Evolutionary conservation across 64 coral and sea anemone species (phyloP).

Genomic region (Pocillopora damicornis): DNA sequence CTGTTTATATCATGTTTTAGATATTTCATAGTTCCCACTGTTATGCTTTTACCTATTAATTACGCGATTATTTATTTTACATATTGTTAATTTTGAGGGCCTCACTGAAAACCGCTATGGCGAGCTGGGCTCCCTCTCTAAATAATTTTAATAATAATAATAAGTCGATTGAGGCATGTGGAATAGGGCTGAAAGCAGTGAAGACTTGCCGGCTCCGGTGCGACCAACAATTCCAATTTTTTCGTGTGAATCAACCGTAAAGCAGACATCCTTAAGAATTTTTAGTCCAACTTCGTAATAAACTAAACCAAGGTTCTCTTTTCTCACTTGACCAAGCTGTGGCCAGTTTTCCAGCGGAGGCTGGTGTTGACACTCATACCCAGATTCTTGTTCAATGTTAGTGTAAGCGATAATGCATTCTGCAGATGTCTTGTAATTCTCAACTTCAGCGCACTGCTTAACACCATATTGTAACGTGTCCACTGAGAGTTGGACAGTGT

Average conservation of each 20-base stretch:
- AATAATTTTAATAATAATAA: too few relatives aligned
- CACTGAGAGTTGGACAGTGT: background rate
- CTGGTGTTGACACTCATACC: constrained; percentile 46
- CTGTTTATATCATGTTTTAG: too few relatives aligned
- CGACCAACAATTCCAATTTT: constrained; percentile 66
- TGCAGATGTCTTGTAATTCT: constrained; percentile 75
- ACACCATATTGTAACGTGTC: constrained; percentile 32
- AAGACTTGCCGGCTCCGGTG: constrained; percentile 75
- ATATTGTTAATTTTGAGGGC: too few relatives aligned
- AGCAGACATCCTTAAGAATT: constrained; percentile 57
- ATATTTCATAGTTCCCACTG: too few relatives aligned
- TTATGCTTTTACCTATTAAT: too few relatives aligned
- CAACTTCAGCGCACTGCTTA: constrained; percentile 28
- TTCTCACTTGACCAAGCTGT: constrained; percentile 10
- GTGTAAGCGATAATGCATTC: constrained; percentile 60
- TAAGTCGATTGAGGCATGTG: constrained; percentile 53
- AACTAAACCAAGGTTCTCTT: constrained; percentile 34
- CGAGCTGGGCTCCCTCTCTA: too few relatives aligned
- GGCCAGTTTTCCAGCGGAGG: constrained; percentile 50
- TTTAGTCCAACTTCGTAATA: constrained; percentile 51
- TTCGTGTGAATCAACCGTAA: constrained; percentile 48
- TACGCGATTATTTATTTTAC: too few relatives aligned
- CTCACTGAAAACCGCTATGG: too few relatives aligned
- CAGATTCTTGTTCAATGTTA: constrained; percentile 43
- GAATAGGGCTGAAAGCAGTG: constrained; percentile 59